A percentile compares a stretch with the other conserved stretches of the same genome.
These are phyloP conservation scores for Tauraco hartlaubi DNA, from an alignment of 2,797 vertebrate species.

Conservation along the genomic window DNA sequence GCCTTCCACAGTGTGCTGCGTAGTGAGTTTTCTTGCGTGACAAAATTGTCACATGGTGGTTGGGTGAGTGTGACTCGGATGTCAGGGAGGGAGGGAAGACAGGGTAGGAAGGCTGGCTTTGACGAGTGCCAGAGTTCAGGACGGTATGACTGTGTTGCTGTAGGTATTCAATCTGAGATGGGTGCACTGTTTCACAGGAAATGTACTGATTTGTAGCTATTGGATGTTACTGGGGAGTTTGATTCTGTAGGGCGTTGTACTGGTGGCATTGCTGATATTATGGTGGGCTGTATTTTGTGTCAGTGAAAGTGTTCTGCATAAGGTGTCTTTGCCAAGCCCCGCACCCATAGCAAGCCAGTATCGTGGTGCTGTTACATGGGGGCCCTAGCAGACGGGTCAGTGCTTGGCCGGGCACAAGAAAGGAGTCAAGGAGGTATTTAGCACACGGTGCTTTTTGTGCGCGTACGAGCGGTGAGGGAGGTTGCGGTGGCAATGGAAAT, in stretches of 20 bases:
- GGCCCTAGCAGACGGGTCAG: background rate
- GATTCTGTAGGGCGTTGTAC: background rate
- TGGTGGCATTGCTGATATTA: fast-evolving
- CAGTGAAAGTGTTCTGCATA: background rate
- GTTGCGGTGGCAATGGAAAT: background rate
- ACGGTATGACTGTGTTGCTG: fast-evolving
- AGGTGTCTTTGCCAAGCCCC: background rate
- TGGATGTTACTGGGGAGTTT: background rate
- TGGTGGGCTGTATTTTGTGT: background rate
- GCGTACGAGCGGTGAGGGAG: fast-evolving
- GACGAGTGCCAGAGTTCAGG: background rate
- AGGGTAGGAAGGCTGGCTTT: background rate
- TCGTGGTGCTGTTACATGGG: background rate
- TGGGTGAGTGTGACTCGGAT: background rate
- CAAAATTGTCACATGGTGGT: fast-evolving
- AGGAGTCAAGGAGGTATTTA: background rate
- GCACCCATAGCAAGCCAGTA: background rate
- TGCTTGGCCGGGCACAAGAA: background rate
- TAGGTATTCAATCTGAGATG: fast-evolving
- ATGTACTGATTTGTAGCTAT: background rate
- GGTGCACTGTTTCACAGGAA: background rate
- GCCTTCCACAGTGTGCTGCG: fast-evolving
- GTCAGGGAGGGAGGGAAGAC: background rate
- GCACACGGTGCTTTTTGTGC: fast-evolving
- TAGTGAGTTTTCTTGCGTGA: fast-evolving